These are phyloP conservation scores for Octodon degus DNA, from an alignment of 2,113 vertebrate genomes.

Conservation along the genomic window DNA sequence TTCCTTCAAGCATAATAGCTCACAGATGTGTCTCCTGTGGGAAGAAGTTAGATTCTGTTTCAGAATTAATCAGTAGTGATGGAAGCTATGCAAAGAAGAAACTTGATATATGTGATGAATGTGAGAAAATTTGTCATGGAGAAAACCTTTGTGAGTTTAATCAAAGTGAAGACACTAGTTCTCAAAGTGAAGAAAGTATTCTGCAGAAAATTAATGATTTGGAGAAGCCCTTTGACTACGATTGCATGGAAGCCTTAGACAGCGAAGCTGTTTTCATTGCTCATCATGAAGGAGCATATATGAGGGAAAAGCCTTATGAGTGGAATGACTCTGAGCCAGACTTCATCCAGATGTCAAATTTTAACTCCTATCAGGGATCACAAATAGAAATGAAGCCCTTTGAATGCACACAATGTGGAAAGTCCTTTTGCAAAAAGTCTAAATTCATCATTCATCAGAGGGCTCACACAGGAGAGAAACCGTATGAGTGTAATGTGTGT, in stretches of 20 bases:
- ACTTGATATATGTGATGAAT: conserved; percentile 63
- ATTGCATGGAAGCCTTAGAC: conserved; percentile 68
- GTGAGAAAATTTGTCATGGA: conserved; percentile 60
- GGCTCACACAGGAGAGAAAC: conserved; percentile 81
- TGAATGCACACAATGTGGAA: conserved; percentile 78
- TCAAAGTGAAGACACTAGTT: conserved; percentile 25
- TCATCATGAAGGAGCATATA: conserved; percentile 46
- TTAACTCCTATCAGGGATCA: conserved; percentile 63
- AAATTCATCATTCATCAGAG: conserved; percentile 82
- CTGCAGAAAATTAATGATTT: conserved; percentile 71
- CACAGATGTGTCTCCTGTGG: conserved; percentile 71
- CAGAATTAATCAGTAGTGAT: conserved; percentile 76
- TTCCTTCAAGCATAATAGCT: not conserved
- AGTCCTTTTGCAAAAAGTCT: conserved; percentile 80
- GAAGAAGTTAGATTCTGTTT: conserved; percentile 51
- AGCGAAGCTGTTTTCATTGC: conserved; percentile 59
- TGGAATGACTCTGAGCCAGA: conserved; percentile 63
- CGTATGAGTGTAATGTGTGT: conserved; percentile 76
- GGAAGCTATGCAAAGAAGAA: conserved; percentile 76
- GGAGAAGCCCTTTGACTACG: conserved; percentile 76
- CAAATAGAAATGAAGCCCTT: conserved; percentile 76
- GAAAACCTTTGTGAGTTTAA: conserved; percentile 8
- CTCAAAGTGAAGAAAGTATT: conserved; percentile 56
- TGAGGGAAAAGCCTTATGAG: conserved; percentile 52
- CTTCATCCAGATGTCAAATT: conserved; percentile 72